These are phyloP conservation scores for Micromys minutus DNA, from an alignment of 2,113 vertebrate species.

Conservation along the genomic window DNA sequence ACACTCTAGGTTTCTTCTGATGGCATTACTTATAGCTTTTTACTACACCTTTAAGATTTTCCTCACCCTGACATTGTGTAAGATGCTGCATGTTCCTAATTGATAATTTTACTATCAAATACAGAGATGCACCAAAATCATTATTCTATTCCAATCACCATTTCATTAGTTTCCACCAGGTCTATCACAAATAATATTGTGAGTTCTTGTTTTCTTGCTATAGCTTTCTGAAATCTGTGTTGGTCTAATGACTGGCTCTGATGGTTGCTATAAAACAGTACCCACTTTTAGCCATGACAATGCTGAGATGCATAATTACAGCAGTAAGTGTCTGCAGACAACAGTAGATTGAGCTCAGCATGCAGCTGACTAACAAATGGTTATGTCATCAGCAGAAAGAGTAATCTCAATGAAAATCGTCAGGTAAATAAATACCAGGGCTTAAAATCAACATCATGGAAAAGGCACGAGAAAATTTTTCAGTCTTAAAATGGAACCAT, in stretches of 20 bases:
- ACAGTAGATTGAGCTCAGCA: not conserved
- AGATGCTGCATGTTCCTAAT: not conserved
- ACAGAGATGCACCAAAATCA: not conserved
- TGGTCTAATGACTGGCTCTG: not conserved
- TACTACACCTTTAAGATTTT: not conserved
- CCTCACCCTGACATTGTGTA: not conserved
- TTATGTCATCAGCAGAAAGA: conserved; percentile 84
- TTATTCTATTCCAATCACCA: not conserved
- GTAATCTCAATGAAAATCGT: not conserved
- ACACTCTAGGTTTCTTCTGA: not conserved
- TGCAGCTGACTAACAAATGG: conserved; percentile 88
- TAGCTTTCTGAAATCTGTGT: not conserved
- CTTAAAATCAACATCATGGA: not conserved
- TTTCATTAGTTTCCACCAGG: not conserved
- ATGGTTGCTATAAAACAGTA: not conserved
- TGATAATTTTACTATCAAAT: not conserved
- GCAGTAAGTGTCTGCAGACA: not conserved
- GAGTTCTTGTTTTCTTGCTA: not conserved
- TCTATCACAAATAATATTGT: not conserved
- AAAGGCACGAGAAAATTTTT: not conserved
- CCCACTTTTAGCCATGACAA: not conserved
- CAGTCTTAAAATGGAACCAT: not conserved
- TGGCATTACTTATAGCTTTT: too few relatives aligned
- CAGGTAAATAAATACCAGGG: not conserved
- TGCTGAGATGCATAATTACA: not conserved